Evolutionary conservation across 2,797 vertebrate species (phyloP).

Genomic region (Odontamblyopus lacepedii): DNA sequence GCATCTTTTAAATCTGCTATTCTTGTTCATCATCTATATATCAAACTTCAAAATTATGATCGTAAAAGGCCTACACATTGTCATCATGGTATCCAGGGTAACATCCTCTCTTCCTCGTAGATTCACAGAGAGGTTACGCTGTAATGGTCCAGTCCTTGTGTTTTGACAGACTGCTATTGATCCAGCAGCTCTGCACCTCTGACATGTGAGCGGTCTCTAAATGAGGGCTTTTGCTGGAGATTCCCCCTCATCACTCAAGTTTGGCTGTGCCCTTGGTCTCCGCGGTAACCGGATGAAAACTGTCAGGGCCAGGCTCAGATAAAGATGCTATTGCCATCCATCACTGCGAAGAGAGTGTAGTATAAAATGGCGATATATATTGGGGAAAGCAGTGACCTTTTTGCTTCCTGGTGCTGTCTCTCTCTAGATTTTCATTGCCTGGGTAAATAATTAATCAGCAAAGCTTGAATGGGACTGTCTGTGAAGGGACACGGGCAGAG

Average conservation of each 20-base stretch:
- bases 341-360: constrained; percentile 40
- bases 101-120: background rate
- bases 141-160: constrained; percentile 2
- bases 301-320: constrained; percentile 55
- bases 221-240: constrained; percentile 32
- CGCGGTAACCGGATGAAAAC: constrained; percentile 52
- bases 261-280: constrained; percentile 53
- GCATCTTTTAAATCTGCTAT: too few species aligned
- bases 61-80: background rate
- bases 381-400: constrained; percentile 70
- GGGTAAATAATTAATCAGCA: constrained; percentile 80
- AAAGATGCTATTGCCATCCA: constrained; percentile 67
- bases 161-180: constrained; percentile 35
- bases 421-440: constrained; percentile 71
- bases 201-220: constrained; percentile 52
- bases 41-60: too few species aligned
- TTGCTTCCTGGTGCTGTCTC: constrained; percentile 63
- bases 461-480: constrained; percentile 46
- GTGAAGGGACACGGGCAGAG: constrained; percentile 44
- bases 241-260: constrained; percentile 47
- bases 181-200: constrained; percentile 34
- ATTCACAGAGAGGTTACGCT: constrained; percentile 21
- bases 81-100: background rate
- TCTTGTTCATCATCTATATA: too few species aligned
- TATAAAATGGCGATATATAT: constrained; percentile 24